These are phyloP conservation scores for Oriolus oriolus DNA, from an alignment of 2,113 vertebrate species.

Conservation along the genomic window DNA sequence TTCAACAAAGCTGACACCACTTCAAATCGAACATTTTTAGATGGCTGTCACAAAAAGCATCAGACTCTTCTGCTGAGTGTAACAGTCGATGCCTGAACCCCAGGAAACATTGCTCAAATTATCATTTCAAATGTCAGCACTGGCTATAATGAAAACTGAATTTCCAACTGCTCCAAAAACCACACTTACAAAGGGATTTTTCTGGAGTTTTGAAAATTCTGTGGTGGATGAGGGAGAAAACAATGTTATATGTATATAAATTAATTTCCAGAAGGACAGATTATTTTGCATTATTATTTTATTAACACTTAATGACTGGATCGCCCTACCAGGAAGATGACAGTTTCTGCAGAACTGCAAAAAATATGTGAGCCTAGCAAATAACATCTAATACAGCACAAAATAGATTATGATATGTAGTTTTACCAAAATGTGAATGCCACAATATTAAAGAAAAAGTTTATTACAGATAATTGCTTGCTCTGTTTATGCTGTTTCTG, in stretches of 20 bases:
- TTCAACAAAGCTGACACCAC: not conserved
- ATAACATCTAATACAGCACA: not conserved
- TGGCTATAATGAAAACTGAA: not conserved
- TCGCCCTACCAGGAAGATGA: not conserved
- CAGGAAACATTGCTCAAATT: not conserved
- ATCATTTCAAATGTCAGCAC: not conserved
- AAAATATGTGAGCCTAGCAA: not conserved
- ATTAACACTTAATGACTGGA: not conserved
- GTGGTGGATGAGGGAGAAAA: not conserved
- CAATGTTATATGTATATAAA: not conserved
- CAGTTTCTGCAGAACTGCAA: not conserved
- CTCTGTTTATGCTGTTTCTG: conserved; percentile 65
- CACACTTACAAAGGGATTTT: not conserved
- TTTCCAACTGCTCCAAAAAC: not conserved
- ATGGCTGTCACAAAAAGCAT: not conserved
- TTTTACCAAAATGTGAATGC: conserved; percentile 46
- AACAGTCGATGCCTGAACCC: not conserved
- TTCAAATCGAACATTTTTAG: not conserved
- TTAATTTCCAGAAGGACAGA: not conserved
- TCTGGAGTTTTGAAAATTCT: not conserved
- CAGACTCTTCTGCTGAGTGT: not conserved
- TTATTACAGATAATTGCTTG: conserved; percentile 78
- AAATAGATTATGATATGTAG: conserved; percentile 34
- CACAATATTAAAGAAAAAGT: conserved; percentile 71
- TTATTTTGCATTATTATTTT: not conserved